These are phyloP conservation scores for Caranx ignobilis DNA, from an alignment of 2,113 vertebrate genomes.

Conservation along the genomic window DNA sequence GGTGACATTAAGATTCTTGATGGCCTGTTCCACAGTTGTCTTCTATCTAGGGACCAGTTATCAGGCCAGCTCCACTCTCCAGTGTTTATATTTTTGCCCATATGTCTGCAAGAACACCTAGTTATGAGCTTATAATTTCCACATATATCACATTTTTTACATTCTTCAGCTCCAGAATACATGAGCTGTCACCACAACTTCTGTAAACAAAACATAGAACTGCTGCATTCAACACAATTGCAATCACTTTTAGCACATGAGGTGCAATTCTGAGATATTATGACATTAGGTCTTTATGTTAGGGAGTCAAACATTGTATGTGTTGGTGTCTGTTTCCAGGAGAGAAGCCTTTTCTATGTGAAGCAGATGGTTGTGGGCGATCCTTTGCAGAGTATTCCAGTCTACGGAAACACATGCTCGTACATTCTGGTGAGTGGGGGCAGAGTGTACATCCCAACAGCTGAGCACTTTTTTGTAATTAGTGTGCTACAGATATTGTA, in stretches of 20 bases:
- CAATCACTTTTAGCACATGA: conserved; percentile 11
- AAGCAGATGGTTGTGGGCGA: conserved; percentile 95
- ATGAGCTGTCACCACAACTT: conserved; percentile 9
- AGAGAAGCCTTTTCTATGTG: conserved; percentile 97
- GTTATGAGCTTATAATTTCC: neutral
- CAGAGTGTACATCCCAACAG: conserved; percentile 25
- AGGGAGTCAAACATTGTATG: conserved; percentile 16
- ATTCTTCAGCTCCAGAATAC: neutral
- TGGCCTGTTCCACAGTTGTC: conserved; percentile 29
- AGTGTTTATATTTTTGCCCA: conserved; percentile 24
- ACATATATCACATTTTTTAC: neutral
- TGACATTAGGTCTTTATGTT: conserved; percentile 7
- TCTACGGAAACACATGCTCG: conserved; percentile 98
- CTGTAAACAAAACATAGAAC: neutral
- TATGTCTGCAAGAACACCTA: conserved; percentile 16
- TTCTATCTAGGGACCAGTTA: conserved; percentile 25
- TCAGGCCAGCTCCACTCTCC: neutral
- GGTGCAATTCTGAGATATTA: conserved; percentile 12
- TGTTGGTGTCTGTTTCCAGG: conserved; percentile 80
- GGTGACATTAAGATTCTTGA: conserved; percentile 55
- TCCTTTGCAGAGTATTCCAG: conserved; percentile 99
- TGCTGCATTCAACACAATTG: neutral
- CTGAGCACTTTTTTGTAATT: conserved; percentile 10
- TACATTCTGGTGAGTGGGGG: conserved; percentile 92
- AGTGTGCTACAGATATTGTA: neutral